Evolutionary conservation across 2,113 vertebrate species (phyloP), one percentile per base, ranked within the genome.

Genomic region (Podilymbus podiceps): DNA sequence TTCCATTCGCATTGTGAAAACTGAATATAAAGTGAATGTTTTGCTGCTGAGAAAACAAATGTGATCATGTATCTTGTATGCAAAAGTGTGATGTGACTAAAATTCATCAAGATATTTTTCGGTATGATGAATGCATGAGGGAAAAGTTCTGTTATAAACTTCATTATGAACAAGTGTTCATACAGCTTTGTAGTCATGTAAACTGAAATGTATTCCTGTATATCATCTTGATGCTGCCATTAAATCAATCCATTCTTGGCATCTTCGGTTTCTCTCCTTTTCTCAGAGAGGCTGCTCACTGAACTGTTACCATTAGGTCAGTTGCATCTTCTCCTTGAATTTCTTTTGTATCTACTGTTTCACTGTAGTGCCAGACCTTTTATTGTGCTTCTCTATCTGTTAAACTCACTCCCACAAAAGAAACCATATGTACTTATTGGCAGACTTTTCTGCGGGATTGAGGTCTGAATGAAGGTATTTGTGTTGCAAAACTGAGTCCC

Each of bases 111-210:
- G 49, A 23, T 20, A 31, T 49, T 55, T 72, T 86, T 88, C 44
- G 11, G 24, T 20, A 25, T 12, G 15, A 8, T 76, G 72, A 80
- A 42, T 2, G 2, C n/a, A 22, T 0, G 0, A 56, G 25, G n/a
- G 11, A 78, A 53, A 7, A 67, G 13, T 2, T 76, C 63, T 81
- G 19, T 77, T 63, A 42, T 0, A 4, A 72, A 11, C 18, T 69
- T 73, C 1, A 0, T 78, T 64, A 11, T 0, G 0, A 84, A 5
- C 55, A 59, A 62, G 6, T 14, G 38, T 89, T 86, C 5, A 4
- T 22, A 14, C 47, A 67, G 5, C 46, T 86, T 79, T 84, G 28
- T 66, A 3, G 52, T 88, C 7, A 1, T 50, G 16, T 63, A 53
- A 71, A 50, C 82, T 71, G 52, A 63, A 81, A 55, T 77, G 16